These are phyloP conservation scores for Nycticebus coucang DNA, from an alignment of 2,113 vertebrate genomes.

Conservation along the genomic window DNA sequence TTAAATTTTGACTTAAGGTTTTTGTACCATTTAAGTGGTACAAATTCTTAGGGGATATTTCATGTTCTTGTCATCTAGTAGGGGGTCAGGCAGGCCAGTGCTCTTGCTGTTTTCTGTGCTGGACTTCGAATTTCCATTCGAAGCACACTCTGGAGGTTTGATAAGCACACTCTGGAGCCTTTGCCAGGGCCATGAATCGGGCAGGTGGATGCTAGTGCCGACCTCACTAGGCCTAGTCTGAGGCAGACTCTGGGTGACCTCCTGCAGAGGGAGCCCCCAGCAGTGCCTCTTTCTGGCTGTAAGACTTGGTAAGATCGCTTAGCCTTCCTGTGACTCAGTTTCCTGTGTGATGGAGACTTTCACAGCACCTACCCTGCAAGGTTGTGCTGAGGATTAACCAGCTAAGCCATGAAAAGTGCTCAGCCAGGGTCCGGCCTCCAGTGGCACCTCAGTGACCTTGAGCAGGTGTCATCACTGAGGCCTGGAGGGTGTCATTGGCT, in stretches of 20 bases:
- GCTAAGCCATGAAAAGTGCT: not conserved
- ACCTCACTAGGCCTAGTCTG: not conserved
- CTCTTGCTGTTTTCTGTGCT: not conserved
- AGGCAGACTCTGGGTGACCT: too few relatives aligned
- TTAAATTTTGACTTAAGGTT: constrained; percentile 4
- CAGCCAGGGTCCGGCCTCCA: not conserved
- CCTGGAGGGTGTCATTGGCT: not conserved
- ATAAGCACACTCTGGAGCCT: not conserved
- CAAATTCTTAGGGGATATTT: not conserved
- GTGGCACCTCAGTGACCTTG: not conserved
- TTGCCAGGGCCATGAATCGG: not conserved
- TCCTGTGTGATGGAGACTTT: not conserved
- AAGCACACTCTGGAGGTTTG: not conserved
- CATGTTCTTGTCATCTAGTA: not conserved
- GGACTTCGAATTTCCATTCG: not conserved
- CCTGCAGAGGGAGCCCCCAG: not conserved
- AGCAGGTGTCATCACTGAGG: not conserved
- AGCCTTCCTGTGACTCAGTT: not conserved
- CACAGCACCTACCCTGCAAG: not conserved
- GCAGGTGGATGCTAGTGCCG: not conserved
- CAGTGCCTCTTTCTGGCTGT: not conserved
- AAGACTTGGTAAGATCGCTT: not conserved
- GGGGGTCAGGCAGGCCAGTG: not conserved
- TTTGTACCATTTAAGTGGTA: not conserved
- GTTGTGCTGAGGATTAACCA: not conserved